Base-by-base conservation (phyloP, 2,113 vertebrate genomes). In the Melozone crissalis region DNA sequence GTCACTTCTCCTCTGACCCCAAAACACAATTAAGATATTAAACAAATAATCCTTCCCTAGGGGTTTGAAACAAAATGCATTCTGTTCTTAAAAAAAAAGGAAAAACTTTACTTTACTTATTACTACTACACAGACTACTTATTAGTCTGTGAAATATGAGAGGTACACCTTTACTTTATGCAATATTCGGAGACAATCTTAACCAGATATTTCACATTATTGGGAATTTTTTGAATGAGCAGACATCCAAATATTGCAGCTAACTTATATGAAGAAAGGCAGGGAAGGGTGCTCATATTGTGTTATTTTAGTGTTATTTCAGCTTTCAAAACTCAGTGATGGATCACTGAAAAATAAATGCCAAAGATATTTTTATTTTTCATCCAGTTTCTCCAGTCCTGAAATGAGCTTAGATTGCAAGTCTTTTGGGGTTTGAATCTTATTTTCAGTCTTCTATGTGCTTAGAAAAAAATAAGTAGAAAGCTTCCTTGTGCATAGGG, bases 261-360 rank as follows among this genome's bases (percentile, higher is more conserved):
- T 61, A 66, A 66, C 3, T 61, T 44, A 3, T 35, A 15, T 43
- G 39, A 81, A 59, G 39, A 81, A 69, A 91, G 28, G 16, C 22
- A 76, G 23, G 19, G 10, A 76, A 85, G 2, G 22, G 13, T 69
- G 23, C 26, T 80, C 16, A 80, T 22, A 28, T 11, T 55, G 21
- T 46, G 19, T 35, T 71, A 49, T 65, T 89, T 75, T 24, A 33
- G 5, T 43, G 21, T 84, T 92, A 87, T 78, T 90, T 89, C 24
- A 89, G 15, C 39, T 91, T 86, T 89, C 49, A 72, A 52, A 81
- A 88, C 10, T 77, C 72, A 37, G 27, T 62, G 80, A 94, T 52
- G 75, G 43, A 74, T 89, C 77, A 89, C 80, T 58, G 76, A 91
- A 95, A 91, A 93, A 84, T 33, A 89, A 73, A 63, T 84, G 49